A percentile compares a stretch with the other conserved stretches of the same genome.
Conservation (phyloP, 37 sponge, comb jelly and placozoan genomes). For the Eunapius fragilis region DNA sequence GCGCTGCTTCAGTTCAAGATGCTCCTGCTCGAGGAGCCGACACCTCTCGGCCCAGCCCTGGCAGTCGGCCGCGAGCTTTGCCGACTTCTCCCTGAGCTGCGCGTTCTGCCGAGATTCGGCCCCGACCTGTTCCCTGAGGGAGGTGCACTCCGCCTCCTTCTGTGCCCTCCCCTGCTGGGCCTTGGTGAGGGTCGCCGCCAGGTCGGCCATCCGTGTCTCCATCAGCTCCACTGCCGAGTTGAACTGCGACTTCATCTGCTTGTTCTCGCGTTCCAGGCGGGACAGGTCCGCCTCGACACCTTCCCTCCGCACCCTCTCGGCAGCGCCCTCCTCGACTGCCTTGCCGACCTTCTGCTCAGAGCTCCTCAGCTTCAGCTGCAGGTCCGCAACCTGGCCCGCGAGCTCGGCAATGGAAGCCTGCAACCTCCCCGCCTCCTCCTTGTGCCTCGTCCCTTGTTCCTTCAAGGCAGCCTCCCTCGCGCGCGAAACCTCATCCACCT, state of each 20-base stretch:
- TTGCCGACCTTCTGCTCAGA: constrained; percentile 6
- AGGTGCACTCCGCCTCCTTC: constrained; percentile 10
- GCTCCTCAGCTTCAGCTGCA: constrained; percentile 24
- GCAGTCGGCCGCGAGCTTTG: constrained; percentile 33
- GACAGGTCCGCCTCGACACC: constrained; percentile 37
- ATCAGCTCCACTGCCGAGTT: constrained; percentile 57
- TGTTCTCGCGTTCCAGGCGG: constrained; percentile 25
- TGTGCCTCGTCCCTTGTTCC: constrained; percentile 14
- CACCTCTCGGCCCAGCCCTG: constrained; percentile 23
- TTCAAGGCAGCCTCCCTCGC: background rate
- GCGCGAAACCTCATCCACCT: constrained; percentile 34
- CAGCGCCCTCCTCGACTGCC: constrained; percentile 4
- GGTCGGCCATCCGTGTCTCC: constrained; percentile 31
- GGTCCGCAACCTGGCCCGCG: background rate
- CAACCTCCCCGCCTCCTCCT: constrained; percentile 10
- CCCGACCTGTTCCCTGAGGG: constrained; percentile 32
- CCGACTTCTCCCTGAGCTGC: constrained; percentile 29
- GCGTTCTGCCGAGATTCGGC: constrained; percentile 10
- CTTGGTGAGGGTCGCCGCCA: background rate
- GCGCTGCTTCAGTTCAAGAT: constrained; percentile 3
- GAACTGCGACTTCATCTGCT: constrained; percentile 66
- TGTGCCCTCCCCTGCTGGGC: background rate
- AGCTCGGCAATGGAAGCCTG: background rate
- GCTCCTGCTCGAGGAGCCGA: constrained; percentile 41
- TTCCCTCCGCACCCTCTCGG: background rate